Evolutionary conservation across 2,113 vertebrate genomes (phyloP).

Genomic region (Conger conger): DNA sequence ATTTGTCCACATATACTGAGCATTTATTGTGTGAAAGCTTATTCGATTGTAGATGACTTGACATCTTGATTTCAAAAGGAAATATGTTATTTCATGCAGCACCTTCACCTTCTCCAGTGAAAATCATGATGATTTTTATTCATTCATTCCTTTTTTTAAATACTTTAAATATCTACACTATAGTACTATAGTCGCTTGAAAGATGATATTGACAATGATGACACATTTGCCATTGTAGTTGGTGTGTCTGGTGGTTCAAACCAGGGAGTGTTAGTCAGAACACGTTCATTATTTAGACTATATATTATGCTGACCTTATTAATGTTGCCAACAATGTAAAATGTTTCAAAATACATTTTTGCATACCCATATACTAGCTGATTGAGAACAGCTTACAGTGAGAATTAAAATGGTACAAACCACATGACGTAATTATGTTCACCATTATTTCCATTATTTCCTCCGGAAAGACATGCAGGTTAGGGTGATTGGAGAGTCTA

Average conservation of each 20-base stretch:
- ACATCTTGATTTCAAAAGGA: conserved; percentile 37
- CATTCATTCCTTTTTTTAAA: no score
- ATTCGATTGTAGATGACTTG: conserved; percentile 47
- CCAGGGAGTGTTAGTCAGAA: background rate
- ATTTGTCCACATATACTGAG: conserved; percentile 37
- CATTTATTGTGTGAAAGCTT: conserved; percentile 48
- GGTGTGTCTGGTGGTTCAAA: background rate
- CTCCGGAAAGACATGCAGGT: no score
- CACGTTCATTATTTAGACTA: background rate
- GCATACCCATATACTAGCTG: background rate
- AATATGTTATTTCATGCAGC: background rate
- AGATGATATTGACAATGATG: background rate
- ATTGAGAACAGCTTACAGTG: background rate
- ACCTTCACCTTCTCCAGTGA: no score
- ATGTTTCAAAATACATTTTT: background rate
- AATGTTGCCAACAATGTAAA: background rate
- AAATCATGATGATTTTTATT: no score
- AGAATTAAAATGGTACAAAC: background rate
- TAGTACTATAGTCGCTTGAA: background rate
- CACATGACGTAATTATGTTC: background rate
- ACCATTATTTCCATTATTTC: background rate
- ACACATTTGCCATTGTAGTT: background rate
- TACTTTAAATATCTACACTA: background rate
- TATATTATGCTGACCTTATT: background rate
- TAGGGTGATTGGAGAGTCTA: no score